Evolutionary conservation across 2,797 vertebrate species (phyloP).

Genomic region (Rhynchotus rufescens): DNA sequence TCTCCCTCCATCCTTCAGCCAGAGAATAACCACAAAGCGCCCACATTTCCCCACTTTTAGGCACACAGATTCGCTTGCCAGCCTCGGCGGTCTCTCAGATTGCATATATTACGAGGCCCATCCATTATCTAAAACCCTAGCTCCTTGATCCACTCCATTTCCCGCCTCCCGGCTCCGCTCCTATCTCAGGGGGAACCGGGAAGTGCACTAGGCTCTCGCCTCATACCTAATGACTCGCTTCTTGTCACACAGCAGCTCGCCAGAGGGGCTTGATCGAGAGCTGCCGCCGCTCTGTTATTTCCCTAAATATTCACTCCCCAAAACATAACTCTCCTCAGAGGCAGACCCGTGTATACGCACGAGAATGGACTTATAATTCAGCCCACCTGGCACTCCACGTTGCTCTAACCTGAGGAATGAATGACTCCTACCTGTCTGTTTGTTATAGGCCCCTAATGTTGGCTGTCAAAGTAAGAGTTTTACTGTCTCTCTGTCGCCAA

Average conservation of each 20-base stretch:
- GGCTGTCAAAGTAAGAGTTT: neutral
- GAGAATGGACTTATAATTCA: slow-evolving; percentile 67
- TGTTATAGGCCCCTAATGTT: slow-evolving; percentile 4
- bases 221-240: slow-evolving; percentile 65
- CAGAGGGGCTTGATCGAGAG: slow-evolving; percentile 64
- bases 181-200: slow-evolving; percentile 63
- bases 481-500: slow-evolving; percentile 22
- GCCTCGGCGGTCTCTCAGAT: slow-evolving; percentile 7
- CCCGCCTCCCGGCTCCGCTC: slow-evolving; percentile 29
- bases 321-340: slow-evolving; percentile 61
- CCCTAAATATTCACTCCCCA: slow-evolving; percentile 59
- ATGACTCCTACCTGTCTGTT: slow-evolving; percentile 32
- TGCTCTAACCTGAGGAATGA: slow-evolving; percentile 47
- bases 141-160: slow-evolving; percentile 55
- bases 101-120: slow-evolving; percentile 56
- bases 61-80: slow-evolving; percentile 66
- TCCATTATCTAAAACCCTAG: slow-evolving; percentile 58
- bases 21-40: slow-evolving; percentile 66
- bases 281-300: slow-evolving; percentile 28
- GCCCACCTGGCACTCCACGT: slow-evolving; percentile 47
- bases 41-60: slow-evolving; percentile 52
- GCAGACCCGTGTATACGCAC: slow-evolving; percentile 12
- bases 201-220: slow-evolving; percentile 51
- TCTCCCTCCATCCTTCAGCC: slow-evolving; percentile 62
- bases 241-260: slow-evolving; percentile 57